phyloP scores from a whole-genome alignment of 2,797 vertebrate genomes.

The Nyctibius grandis region DNA sequence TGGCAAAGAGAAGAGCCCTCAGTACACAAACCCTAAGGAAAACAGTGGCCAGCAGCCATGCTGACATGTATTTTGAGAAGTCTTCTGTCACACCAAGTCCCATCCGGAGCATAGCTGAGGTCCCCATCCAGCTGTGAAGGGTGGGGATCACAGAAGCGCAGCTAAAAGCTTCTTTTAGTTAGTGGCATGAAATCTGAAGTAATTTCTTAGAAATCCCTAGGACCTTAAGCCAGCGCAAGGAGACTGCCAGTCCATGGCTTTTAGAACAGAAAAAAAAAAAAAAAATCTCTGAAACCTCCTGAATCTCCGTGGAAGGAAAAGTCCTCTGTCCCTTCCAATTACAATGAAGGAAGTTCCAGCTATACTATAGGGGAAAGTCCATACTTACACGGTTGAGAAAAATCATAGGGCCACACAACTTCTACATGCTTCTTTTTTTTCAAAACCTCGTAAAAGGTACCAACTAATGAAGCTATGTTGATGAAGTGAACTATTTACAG shows the following conservation, averaged over 20 bases:
- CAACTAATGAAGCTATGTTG: not conserved
- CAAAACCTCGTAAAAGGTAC: not conserved
- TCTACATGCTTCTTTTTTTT: not conserved
- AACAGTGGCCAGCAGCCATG: not conserved
- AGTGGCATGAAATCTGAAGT: not conserved
- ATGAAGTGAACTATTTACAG: not conserved
- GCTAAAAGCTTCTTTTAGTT: not conserved
- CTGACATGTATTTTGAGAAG: not conserved
- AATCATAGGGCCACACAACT: not conserved
- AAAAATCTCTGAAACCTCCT: not conserved
- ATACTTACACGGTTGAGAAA: not conserved
- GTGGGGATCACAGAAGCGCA: not conserved
- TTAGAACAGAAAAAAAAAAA: not conserved
- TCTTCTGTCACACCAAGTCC: not conserved
- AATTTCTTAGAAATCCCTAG: not conserved
- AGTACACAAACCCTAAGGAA: not conserved
- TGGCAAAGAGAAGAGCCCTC: not conserved
- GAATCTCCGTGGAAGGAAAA: not conserved
- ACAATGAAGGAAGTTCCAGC: not conserved
- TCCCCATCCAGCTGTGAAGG: not conserved
- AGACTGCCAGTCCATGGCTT: not conserved
- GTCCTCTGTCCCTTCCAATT: not conserved
- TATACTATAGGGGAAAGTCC: not conserved
- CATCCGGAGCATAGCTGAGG: not conserved
- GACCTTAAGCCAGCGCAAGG: not conserved